Evolutionary conservation across 2,113 vertebrate species (phyloP).

Genomic region (Nansenia antarctica): DNA sequence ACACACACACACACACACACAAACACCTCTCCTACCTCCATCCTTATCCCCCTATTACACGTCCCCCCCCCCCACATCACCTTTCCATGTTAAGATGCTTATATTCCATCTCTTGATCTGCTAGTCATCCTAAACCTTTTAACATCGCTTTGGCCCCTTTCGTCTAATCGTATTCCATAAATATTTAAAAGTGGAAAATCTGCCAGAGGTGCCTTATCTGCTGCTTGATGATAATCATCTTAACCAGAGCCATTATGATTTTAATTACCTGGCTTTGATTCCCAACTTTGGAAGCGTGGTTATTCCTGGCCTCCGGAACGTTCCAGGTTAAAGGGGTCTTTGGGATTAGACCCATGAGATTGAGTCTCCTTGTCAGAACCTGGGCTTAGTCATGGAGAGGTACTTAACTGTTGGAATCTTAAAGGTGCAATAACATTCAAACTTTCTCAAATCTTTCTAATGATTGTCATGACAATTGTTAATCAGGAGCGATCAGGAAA

Average conservation of each 20-base stretch:
- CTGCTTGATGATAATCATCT: conserved; percentile 70
- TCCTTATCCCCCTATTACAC: conserved; percentile 12
- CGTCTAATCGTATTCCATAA: conserved; percentile 70
- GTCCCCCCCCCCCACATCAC: conserved; percentile 33
- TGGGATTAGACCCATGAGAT: conserved; percentile 61
- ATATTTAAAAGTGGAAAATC: conserved; percentile 68
- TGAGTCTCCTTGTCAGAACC: conserved; percentile 62
- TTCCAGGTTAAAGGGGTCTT: conserved; percentile 61
- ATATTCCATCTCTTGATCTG: conserved; percentile 65
- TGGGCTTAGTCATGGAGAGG: conserved; percentile 37
- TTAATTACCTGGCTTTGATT: conserved; percentile 75
- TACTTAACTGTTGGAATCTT: not conserved
- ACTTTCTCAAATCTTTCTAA: no score
- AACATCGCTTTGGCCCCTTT: conserved; percentile 53
- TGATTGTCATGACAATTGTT: no score
- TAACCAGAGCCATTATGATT: conserved; percentile 73
- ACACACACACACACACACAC: conserved; percentile 16
- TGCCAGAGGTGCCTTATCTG: conserved; percentile 73
- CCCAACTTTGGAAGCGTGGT: conserved; percentile 50
- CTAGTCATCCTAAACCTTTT: conserved; percentile 67
- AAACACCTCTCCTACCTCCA: conserved; percentile 30
- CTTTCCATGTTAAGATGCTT: conserved; percentile 53
- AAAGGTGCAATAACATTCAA: not conserved
- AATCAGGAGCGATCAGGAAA: no score
- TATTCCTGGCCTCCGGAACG: conserved; percentile 56